These are phyloP conservation scores for Sterrhoptilus dennistouni DNA, from an alignment of 2,113 vertebrate species.

Conservation along the genomic window DNA sequence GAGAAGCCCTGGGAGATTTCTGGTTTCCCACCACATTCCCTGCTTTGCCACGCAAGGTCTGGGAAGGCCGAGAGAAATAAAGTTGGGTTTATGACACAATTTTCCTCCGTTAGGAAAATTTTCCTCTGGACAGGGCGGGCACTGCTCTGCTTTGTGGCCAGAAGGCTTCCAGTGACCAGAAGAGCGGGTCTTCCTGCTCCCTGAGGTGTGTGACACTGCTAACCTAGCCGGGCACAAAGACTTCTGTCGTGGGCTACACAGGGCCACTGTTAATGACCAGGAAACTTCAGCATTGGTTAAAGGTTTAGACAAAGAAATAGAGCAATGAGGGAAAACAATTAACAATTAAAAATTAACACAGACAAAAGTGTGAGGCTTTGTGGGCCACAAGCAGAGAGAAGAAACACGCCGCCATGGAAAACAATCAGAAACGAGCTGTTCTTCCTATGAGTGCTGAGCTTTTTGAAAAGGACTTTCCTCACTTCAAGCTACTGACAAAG, in stretches of 20 bases:
- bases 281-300: neutral
- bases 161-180: neutral
- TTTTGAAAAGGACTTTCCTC: neutral
- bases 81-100: neutral
- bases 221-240: neutral
- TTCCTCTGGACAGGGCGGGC: neutral
- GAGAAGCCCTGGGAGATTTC: neutral
- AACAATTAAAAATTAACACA: neutral
- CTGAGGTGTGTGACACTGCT: neutral
- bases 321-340: neutral
- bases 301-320: neutral
- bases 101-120: neutral
- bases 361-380: neutral
- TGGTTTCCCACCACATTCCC: conserved; percentile 25
- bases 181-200: neutral
- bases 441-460: fast-evolving
- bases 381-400: neutral
- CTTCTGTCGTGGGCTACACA: neutral
- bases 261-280: neutral
- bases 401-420: neutral
- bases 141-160: neutral
- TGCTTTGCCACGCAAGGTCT: neutral
- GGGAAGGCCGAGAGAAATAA: neutral
- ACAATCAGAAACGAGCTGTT: neutral
- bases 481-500: neutral